A percentile compares a stretch with the other conserved stretches of the same genome.
Evolutionary conservation across 2,888 invertebrate species (phyloP).

Genomic region (Hipparchia sbordonii): DNA sequence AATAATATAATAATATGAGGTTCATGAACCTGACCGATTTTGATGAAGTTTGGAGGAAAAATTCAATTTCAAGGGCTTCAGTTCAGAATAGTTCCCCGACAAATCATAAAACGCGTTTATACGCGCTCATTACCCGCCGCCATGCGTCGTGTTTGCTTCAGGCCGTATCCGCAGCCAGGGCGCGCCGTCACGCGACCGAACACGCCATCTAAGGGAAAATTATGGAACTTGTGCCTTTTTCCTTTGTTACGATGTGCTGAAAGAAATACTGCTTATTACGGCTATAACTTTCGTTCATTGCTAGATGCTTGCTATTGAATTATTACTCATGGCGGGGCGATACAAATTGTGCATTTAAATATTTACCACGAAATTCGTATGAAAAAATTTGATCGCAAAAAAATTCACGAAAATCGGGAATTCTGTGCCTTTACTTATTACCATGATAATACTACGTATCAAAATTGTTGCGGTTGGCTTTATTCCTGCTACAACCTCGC

Average conservation of each 20-base stretch:
- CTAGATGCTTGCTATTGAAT: conserved; percentile 6
- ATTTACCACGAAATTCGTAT: not conserved
- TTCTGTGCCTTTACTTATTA: too few relatives aligned
- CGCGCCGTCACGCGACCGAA: conserved; percentile 2
- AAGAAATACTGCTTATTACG: conserved; percentile 14
- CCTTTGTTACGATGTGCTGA: conserved; percentile 14
- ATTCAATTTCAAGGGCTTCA: too few relatives aligned
- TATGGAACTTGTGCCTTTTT: conserved; percentile 7
- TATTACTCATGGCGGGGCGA: conserved; percentile 5
- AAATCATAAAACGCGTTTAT: not conserved
- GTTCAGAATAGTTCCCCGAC: too few relatives aligned
- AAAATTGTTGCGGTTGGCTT: too few relatives aligned
- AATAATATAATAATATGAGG: too few relatives aligned
- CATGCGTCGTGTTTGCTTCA: not conserved
- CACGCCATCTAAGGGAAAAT: conserved; percentile 25
- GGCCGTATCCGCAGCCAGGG: not conserved
- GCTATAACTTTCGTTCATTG: not conserved
- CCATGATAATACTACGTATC: too few relatives aligned
- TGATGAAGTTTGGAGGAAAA: too few relatives aligned
- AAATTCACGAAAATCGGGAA: not conserved
- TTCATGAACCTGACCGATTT: too few relatives aligned
- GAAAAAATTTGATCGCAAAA: not conserved
- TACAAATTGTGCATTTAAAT: not conserved
- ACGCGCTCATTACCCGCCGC: not conserved
- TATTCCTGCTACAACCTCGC: too few relatives aligned